Percentiles rank a stretch among this genome's conserved stretches.
phyloP scores from a whole-genome alignment of 2,113 vertebrate genomes.

The Prunella himalayana region DNA sequence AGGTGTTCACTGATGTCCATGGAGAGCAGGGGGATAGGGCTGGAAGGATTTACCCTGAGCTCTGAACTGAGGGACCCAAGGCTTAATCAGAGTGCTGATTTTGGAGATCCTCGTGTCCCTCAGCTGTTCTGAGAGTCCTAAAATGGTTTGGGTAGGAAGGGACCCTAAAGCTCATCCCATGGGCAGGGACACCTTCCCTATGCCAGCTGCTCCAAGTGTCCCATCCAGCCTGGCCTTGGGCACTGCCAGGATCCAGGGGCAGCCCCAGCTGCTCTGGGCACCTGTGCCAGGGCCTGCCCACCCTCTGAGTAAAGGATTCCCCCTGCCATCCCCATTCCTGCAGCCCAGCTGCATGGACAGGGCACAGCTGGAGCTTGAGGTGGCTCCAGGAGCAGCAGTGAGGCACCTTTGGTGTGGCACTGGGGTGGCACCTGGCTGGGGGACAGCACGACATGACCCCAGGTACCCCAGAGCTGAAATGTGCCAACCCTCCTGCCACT shows the following conservation, averaged over 20 bases:
- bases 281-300: background rate
- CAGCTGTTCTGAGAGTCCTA: background rate
- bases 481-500: background rate
- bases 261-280: background rate
- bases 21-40: background rate
- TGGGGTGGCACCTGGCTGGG: background rate
- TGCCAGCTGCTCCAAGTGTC: accelerated
- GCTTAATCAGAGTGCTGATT: background rate
- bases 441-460: accelerated
- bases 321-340: background rate
- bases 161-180: background rate
- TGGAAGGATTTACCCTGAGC: background rate
- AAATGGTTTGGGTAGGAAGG: background rate
- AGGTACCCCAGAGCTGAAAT: background rate
- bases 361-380: accelerated
- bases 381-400: background rate
- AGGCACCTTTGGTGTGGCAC: background rate
- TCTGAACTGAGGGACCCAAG: background rate
- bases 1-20: background rate
- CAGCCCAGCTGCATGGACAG: background rate
- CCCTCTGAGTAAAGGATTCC: background rate
- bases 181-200: accelerated
- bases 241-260: background rate
- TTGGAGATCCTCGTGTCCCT: background rate
- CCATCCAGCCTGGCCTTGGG: background rate